Evolutionary conservation across 1,140 invertebrate species (phyloP).

Genomic region (Agraylea sexmaculata): DNA sequence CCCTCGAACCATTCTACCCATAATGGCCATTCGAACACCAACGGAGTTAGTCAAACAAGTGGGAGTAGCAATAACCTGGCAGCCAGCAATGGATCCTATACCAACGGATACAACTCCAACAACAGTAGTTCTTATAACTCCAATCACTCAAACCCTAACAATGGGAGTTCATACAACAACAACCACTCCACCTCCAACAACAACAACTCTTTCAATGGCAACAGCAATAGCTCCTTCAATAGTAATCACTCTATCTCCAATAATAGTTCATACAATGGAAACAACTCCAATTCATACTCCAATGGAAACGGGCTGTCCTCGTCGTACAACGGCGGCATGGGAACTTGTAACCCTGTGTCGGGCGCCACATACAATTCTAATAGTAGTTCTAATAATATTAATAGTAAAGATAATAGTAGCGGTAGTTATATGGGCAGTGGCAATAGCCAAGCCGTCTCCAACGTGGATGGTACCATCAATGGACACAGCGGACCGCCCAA

Average conservation of each 20-base stretch:
- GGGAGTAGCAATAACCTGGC: too few relatives aligned
- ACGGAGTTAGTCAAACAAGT: conserved; percentile 16
- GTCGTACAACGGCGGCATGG: too few relatives aligned
- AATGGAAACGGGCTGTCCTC: conserved; percentile 11
- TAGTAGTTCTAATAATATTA: too few relatives aligned
- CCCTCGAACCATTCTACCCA: conserved; percentile 23
- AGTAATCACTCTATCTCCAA: too few relatives aligned
- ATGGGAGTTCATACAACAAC: not conserved
- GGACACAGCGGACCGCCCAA: conserved; percentile 26
- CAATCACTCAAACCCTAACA: conserved; percentile 6
- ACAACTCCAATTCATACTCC: conserved; percentile 8
- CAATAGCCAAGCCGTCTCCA: conserved; percentile 3
- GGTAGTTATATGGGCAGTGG: not conserved
- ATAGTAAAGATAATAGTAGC: conserved; percentile 6
- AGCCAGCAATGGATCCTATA: too few relatives aligned
- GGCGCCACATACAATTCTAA: too few relatives aligned
- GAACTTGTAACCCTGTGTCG: too few relatives aligned
- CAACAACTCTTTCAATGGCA: conserved; percentile 29
- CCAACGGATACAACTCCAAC: conserved; percentile 8
- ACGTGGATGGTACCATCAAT: conserved; percentile 26
- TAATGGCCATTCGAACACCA: conserved; percentile 21
- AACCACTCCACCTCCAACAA: conserved; percentile 28
- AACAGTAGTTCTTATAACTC: conserved; percentile 8
- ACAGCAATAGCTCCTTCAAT: too few relatives aligned
- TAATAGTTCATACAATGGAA: conserved; percentile 4